phyloP scores from a whole-genome alignment of 2,888 invertebrate species.

The Chirona hameri region DNA sequence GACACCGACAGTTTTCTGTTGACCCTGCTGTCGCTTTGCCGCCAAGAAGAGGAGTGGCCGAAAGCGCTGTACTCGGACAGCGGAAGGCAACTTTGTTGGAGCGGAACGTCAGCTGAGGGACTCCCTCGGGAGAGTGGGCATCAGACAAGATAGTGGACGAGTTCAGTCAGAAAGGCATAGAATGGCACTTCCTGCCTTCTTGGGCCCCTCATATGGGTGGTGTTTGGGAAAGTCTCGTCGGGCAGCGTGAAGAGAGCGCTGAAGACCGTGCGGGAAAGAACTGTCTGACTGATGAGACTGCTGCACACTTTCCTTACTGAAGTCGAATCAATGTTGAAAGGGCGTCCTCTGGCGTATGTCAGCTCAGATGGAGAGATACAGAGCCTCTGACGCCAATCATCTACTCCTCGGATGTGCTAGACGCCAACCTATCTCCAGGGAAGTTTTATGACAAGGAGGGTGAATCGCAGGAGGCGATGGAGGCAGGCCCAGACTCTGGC shows the following conservation, averaged over 20 bases:
- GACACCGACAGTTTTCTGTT: neutral
- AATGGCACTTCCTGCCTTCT: neutral
- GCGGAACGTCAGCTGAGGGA: neutral
- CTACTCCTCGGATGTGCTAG: neutral
- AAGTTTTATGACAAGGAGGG: neutral
- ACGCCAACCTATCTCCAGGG: neutral
- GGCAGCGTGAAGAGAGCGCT: neutral
- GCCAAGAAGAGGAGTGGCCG: neutral
- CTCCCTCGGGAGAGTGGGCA: neutral
- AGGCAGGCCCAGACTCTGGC: neutral
- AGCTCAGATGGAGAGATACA: neutral
- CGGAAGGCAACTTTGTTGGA: neutral
- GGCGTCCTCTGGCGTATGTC: neutral
- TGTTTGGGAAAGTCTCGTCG: neutral
- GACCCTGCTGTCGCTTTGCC: neutral
- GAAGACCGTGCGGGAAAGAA: neutral
- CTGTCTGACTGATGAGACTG: neutral
- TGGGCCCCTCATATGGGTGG: neutral
- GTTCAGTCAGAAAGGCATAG: neutral
- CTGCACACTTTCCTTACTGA: neutral
- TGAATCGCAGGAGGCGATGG: neutral
- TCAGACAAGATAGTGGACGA: neutral
- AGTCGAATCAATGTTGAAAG: neutral
- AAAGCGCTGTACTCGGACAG: neutral
- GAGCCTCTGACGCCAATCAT: neutral